A percentile compares a stretch with the other conserved stretches of the same genome.
phyloP scores from a whole-genome alignment of 1,140 invertebrate genomes.

The Oppia nitens region DNA sequence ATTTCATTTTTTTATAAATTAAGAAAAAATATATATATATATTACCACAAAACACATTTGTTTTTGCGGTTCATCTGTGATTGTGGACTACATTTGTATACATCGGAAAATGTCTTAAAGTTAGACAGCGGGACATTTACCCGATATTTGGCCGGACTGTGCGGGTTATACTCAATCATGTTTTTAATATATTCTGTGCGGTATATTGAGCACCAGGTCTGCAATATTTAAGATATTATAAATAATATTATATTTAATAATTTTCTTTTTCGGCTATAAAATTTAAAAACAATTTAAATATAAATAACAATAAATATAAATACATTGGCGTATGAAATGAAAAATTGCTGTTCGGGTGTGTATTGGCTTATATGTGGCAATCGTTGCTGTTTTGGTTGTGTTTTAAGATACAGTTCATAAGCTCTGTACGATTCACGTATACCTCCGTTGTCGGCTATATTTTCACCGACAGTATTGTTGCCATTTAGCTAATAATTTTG shows the following conservation, averaged over 20 bases:
- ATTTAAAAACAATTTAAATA: no score
- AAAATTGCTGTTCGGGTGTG: conserved; percentile 19
- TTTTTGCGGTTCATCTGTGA: conserved; percentile 16
- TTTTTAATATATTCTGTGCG: conserved; percentile 10
- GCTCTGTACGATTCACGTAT: conserved; percentile 33
- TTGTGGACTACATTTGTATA: conserved; percentile 12
- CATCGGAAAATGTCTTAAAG: conserved; percentile 15
- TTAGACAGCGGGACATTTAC: conserved; percentile 31
- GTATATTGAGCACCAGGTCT: conserved; percentile 17
- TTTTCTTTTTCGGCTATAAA: no score
- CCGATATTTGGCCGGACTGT: conserved; percentile 28
- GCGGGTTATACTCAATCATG: conserved; percentile 19
- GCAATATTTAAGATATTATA: neutral
- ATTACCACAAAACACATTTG: conserved; percentile 19
- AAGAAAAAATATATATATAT: neutral
- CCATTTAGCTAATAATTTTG: conserved; percentile 22
- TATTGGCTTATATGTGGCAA: conserved; percentile 15
- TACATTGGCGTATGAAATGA: conserved; percentile 22
- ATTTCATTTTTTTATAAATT: neutral
- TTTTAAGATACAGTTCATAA: conserved; percentile 7
- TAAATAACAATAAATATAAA: neutral
- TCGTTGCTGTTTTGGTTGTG: neutral
- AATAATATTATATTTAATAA: no score
- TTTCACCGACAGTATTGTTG: conserved; percentile 13
- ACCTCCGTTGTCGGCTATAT: conserved; percentile 34